Base-by-base conservation (phyloP, 2,113 vertebrate genomes). In the Grammomys dolichurus region DNA sequence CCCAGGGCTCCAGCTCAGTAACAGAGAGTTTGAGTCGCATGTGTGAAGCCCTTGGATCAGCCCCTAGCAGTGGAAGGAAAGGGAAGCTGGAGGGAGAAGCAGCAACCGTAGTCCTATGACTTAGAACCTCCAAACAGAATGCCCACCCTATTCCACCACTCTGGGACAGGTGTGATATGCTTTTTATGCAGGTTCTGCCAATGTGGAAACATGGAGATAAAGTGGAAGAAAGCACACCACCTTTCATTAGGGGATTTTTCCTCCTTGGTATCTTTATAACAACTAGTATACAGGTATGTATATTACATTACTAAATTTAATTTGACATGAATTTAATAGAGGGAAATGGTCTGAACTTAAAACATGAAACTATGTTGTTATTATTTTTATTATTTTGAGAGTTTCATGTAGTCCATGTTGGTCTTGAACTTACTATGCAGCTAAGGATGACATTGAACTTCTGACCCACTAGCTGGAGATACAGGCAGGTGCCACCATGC, bases 311-410 rank as follows among this genome's bases (percentile, higher is more conserved):
- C 93, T 94, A 94, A 85, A 92, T 58, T 87, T 89, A 96, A 93
- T 93, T 93, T 95, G 54, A 90, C 84, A 93, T 88, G 80, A 95
- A 95, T 90, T 90, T 93, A 94, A 94, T 82, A 91, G 76, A 95
- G 31, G 33, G 36, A 60, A 63, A 96, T 80, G 9, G 78, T 11
- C 13, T 60, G 28, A 70, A 91, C 93, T 87, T 65, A 93, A 43
- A 65, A 70, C 56, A 75, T 94, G 36, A 91, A 88, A 87, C 51
- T 22, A 3, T 46, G n/a, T 60, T 48, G 28, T 56, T 19, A 17
- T 56, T 56, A 4, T 58, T 24, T 33, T 28, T 65, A 63, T 31
- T 63, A 85, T 65, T 33, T 43, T 54, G 76, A 78, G 43, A 67
- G 60, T 67, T 46, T 48, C 43, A 69, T 33, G 17, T 51, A 51